Conservation (phyloP, 2,113 vertebrate species). For the Lethenteron camtschaticum region DNA sequence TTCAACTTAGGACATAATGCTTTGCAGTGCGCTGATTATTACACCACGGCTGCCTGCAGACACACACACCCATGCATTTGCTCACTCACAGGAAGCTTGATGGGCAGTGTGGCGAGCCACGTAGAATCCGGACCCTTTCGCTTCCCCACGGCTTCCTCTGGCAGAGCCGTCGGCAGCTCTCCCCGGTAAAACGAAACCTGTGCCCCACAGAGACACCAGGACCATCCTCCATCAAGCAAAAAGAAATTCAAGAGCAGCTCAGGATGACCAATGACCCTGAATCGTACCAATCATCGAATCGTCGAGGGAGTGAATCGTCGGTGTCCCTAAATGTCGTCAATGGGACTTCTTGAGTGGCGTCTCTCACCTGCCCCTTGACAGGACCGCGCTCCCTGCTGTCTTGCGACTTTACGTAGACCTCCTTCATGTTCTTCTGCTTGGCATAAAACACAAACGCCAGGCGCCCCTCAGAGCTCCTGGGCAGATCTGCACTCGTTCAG, state of each 20-base stretch:
- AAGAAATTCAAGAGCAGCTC: background rate
- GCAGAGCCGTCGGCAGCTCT: conserved; percentile 32
- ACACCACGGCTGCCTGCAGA: no score
- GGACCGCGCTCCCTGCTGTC: conserved; percentile 28
- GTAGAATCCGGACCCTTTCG: conserved; percentile 37
- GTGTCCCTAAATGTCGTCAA: background rate
- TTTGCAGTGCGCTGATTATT: no score
- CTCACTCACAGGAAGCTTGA: conserved; percentile 50
- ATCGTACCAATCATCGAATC: background rate
- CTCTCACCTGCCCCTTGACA: conserved; percentile 64
- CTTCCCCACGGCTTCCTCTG: conserved; percentile 45
- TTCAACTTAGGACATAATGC: no score
- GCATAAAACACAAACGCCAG: conserved; percentile 72
- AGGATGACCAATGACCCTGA: background rate
- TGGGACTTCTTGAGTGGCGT: background rate
- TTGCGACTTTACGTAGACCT: conserved; percentile 51
- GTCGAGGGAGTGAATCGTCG: background rate
- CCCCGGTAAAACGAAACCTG: conserved; percentile 93
- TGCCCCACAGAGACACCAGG: conserved; percentile 12
- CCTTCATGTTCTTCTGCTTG: conserved; percentile 70
- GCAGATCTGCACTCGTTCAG: conserved; percentile 35
- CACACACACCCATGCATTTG: no score
- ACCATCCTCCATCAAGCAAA: background rate
- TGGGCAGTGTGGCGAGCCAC: conserved; percentile 72
- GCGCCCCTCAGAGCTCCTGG: conserved; percentile 50